phyloP scores from a whole-genome alignment of 2,113 vertebrate genomes.

The Pseudopodoces humilis region DNA sequence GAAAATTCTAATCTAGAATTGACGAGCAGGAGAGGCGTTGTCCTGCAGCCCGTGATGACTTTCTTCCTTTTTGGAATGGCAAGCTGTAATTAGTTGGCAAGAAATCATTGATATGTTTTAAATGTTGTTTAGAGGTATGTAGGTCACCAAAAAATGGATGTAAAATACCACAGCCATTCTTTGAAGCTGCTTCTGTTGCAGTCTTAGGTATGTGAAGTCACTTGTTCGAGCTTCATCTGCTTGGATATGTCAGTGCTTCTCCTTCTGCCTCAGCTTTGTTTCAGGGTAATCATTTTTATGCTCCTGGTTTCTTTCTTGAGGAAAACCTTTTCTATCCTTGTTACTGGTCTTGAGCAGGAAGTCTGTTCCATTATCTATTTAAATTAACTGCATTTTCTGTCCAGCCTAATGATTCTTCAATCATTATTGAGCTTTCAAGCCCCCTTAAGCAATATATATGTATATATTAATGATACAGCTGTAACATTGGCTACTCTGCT shows the following conservation, averaged over 20 bases:
- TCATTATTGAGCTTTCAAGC: neutral
- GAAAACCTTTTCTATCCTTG: neutral
- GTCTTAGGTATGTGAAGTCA: neutral
- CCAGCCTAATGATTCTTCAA: neutral
- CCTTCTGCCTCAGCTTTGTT: neutral
- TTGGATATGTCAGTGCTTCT: neutral
- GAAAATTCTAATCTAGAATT: neutral
- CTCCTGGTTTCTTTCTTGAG: neutral
- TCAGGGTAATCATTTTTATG: neutral
- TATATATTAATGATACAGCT: neutral
- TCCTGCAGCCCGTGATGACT: neutral
- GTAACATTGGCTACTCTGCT: neutral
- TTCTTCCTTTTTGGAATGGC: neutral
- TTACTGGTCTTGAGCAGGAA: neutral
- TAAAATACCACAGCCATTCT: neutral
- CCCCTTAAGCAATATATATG: neutral
- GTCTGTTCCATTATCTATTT: neutral
- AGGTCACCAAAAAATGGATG: neutral
- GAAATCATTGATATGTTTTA: neutral
- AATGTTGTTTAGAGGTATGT: neutral
- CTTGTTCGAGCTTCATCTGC: constrained; percentile 3
- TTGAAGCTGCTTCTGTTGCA: neutral
- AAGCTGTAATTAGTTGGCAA: neutral
- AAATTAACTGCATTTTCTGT: neutral
- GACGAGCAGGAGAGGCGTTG: neutral